These are phyloP conservation scores for Coenonympha arcania DNA, from an alignment of 2,888 invertebrate species.

Conservation along the genomic window DNA sequence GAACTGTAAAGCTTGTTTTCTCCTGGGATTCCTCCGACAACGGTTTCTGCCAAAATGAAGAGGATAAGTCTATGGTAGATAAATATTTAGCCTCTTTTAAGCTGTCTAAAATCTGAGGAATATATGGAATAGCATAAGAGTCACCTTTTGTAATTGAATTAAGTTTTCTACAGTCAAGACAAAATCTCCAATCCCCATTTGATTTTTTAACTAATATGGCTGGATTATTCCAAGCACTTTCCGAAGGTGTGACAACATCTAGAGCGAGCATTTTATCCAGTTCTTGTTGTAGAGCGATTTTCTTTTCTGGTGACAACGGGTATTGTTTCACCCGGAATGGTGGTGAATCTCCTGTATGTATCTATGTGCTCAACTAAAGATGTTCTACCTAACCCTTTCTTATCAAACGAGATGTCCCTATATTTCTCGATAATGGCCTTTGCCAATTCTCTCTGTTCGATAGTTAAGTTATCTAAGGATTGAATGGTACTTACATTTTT, in stretches of 20 bases:
- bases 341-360: too few species aligned
- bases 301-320: too few species aligned
- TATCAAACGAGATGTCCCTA: neutral
- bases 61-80: too few species aligned
- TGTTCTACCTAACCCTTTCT: neutral
- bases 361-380: too few species aligned
- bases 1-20: too few species aligned
- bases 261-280: too few species aligned
- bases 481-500: neutral
- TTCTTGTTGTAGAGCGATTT: too few species aligned
- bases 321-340: too few species aligned
- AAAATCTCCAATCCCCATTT: neutral
- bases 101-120: neutral
- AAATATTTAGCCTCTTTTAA: neutral
- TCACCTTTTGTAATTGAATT: neutral
- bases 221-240: neutral
- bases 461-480: neutral
- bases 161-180: too few species aligned
- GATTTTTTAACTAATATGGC: neutral
- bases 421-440: neutral
- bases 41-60: too few species aligned
- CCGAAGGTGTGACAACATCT: too few species aligned
- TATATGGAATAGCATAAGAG: neutral
- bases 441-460: neutral
- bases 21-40: too few species aligned